Evolutionary conservation across 2,797 vertebrate species (phyloP), one percentile per base, ranked within the genome.

Genomic region (Sardinella longiceps): DNA sequence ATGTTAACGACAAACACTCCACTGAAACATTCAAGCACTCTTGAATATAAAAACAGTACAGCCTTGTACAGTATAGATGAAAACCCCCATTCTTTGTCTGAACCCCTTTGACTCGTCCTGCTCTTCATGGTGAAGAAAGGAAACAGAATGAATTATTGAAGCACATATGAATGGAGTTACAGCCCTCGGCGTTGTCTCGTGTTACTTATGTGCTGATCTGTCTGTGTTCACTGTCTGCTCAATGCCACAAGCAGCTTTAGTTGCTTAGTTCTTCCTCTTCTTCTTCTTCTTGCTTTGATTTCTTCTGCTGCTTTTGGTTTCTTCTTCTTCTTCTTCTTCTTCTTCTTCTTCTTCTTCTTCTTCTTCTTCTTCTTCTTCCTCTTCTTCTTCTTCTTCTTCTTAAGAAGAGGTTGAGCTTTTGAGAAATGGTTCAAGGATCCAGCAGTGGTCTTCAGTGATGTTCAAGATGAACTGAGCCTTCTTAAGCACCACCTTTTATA

Each of bases 1-100:
- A 4, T 39, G 33, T 43, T 43, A 39, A 39, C 70, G 23, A 77
- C 70, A 77, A 77, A 77, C 37, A 74, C 28, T 37, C 66, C 5
- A 37, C 20, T 74, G 33, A 39, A 74, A 74, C 43, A 43, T 77
- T 77, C 70, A 77, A 43, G 70, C 37, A 43, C 37, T 77, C 66
- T 74, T 74, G 20, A n/a, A n/a, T n/a, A n/a, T n/a, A n/a, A n/a
- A n/a, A n/a, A 23, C 5, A 7, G 70, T 20, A 9, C 39, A 37
- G 70, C 70, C 37, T 39, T 43, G 5, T 7, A 30, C n/a, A n/a
- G n/a, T 10, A 48, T 48, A 48, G 46, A 48, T 1, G 7, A 12
- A 7, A 20, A 43, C 10, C 18, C 70, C 18, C 18, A 20, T 77
- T 18, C 33, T 2, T 77, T 77, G 70, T 43, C 7, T 23, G 33